These are phyloP conservation scores for Bujurquina vittata DNA, from an alignment of 2,113 vertebrate species.

Conservation along the genomic window DNA sequence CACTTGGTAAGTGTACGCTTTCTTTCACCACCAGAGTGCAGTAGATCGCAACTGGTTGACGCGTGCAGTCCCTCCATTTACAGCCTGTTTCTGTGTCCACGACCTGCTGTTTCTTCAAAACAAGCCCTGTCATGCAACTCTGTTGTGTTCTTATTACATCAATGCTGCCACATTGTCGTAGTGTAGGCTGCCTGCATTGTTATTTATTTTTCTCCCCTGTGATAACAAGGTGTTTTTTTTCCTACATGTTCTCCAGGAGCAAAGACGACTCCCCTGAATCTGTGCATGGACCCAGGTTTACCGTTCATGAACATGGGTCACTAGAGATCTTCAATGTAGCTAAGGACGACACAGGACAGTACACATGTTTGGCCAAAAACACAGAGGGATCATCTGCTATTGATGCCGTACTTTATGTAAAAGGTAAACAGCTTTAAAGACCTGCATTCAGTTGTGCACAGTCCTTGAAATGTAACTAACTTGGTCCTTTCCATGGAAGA, in stretches of 20 bases:
- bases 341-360: conserved; percentile 86
- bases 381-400: conserved; percentile 85
- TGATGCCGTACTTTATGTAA: conserved; percentile 85
- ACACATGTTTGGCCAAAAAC: conserved; percentile 89
- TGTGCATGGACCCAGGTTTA: conserved; percentile 76
- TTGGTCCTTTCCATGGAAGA: conserved; percentile 75
- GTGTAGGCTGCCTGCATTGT: not conserved
- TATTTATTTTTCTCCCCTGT: not conserved
- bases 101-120: conserved; percentile 7
- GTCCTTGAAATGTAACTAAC: conserved; percentile 49
- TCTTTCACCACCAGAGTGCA: conserved; percentile 73
- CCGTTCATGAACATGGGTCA: conserved; percentile 83
- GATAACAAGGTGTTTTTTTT: not conserved
- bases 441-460: not conserved
- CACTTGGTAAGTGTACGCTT: conserved; percentile 81
- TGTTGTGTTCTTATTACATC: not conserved
- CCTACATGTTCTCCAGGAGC: conserved; percentile 80
- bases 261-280: conserved; percentile 82
- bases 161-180: not conserved
- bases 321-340: conserved; percentile 82
- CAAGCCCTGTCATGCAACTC: not conserved
- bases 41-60: conserved; percentile 53
- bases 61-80: not conserved
- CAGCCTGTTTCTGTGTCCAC: not conserved
- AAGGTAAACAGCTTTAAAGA: conserved; percentile 80